phyloP scores from a whole-genome alignment of 2,113 vertebrate genomes.

The Scalopus aquaticus region DNA sequence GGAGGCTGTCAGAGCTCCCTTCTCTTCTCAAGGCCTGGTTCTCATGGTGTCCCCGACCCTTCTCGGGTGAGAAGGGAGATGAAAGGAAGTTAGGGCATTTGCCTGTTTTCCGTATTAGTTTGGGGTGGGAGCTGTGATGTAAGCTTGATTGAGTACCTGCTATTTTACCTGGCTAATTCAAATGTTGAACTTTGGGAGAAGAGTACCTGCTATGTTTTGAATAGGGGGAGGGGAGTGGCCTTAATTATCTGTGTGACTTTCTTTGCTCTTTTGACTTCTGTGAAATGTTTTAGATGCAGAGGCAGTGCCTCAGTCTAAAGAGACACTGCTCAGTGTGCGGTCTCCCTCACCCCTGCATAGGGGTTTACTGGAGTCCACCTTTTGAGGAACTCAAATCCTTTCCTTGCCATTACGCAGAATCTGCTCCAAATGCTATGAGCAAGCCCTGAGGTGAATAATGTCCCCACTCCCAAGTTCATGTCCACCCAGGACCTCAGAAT shows the following conservation, averaged over 20 bases:
- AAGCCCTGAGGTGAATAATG: background rate
- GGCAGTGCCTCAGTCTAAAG: background rate
- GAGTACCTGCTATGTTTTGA: background rate
- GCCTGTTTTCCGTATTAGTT: background rate
- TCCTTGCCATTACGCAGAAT: background rate
- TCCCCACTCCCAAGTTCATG: background rate
- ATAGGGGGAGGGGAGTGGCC: background rate
- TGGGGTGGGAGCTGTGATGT: background rate
- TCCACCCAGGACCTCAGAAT: background rate
- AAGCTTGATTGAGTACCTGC: background rate
- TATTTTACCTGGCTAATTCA: background rate
- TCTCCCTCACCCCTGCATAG: background rate
- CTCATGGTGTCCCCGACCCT: background rate
- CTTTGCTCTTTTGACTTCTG: background rate
- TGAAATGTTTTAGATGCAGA: background rate
- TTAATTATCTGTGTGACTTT: background rate
- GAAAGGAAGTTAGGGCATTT: background rate
- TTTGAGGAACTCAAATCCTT: constrained; percentile 19
- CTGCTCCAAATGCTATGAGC: background rate
- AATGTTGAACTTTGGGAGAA: background rate
- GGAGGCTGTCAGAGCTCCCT: background rate
- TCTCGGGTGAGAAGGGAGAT: background rate
- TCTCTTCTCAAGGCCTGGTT: background rate
- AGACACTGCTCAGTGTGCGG: background rate
- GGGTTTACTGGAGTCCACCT: background rate